phyloP scores from a whole-genome alignment of 2,113 vertebrate genomes.

The Gavialis gangeticus region DNA sequence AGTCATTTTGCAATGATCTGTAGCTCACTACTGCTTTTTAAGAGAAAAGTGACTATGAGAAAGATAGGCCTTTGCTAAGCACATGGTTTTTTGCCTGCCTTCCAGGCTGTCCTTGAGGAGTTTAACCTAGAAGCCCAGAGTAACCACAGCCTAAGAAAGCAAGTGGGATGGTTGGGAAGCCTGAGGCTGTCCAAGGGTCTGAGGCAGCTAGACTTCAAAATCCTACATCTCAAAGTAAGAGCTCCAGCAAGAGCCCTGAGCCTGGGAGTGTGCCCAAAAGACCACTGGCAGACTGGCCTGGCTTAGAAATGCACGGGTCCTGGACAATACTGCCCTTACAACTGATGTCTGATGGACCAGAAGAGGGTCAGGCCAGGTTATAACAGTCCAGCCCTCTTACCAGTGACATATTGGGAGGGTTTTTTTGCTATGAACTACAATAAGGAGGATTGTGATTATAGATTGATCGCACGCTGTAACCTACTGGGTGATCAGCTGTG shows the following conservation, averaged over 20 bases:
- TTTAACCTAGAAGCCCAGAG: not conserved
- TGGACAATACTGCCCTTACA: not conserved
- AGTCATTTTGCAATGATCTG: not conserved
- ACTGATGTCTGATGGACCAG: not conserved
- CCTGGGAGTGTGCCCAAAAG: not conserved
- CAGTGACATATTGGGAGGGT: not conserved
- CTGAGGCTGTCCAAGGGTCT: not conserved
- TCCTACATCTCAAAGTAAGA: accelerated
- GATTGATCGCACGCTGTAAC: not conserved
- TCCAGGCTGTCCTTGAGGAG: not conserved
- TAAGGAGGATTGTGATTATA: not conserved
- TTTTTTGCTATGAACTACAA: not conserved
- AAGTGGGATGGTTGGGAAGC: not conserved
- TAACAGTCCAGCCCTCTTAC: not conserved
- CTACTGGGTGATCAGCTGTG: not conserved
- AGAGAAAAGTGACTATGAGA: not conserved
- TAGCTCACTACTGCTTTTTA: not conserved
- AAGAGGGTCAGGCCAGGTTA: not conserved
- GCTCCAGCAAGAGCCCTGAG: not conserved
- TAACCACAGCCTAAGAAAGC: not conserved
- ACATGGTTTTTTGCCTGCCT: not conserved
- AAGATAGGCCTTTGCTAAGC: not conserved
- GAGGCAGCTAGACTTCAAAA: not conserved
- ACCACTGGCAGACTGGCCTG: not conserved
- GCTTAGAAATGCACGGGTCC: not conserved